Percentiles rank a stretch among this genome's conserved stretches.
Evolutionary conservation across 2,797 vertebrate species (phyloP).

Genomic region (Cetoscarus ocellatus): DNA sequence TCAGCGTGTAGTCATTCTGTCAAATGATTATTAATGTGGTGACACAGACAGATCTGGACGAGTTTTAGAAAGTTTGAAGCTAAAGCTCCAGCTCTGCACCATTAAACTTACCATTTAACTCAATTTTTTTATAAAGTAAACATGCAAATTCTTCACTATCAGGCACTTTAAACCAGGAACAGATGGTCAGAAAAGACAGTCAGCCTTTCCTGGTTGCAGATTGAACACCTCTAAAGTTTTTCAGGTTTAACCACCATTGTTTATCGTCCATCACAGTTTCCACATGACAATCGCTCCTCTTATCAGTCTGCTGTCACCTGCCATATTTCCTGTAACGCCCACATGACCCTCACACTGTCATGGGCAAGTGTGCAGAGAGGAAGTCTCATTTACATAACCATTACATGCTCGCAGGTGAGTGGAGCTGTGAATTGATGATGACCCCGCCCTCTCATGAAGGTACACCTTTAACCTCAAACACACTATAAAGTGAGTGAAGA

Average conservation of each 20-base stretch:
- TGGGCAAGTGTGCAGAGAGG: slow-evolving; percentile 8
- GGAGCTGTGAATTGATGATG: background rate
- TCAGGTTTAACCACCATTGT: slow-evolving; percentile 4
- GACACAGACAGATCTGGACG: background rate
- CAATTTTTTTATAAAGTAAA: background rate
- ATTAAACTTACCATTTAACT: background rate
- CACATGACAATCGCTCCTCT: slow-evolving; percentile 21
- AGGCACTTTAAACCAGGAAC: background rate
- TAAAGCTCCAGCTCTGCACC: background rate
- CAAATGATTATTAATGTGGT: background rate
- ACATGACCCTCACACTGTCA: background rate
- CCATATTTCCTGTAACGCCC: slow-evolving; percentile 29
- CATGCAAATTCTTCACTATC: background rate
- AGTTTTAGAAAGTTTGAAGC: background rate
- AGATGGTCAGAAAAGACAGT: background rate
- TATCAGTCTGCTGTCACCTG: slow-evolving; percentile 33
- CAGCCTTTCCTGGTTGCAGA: background rate
- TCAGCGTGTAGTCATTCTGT: slow-evolving; percentile 20
- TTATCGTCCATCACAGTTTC: slow-evolving; percentile 1
- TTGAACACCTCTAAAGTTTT: background rate
- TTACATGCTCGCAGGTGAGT: slow-evolving; percentile 12
- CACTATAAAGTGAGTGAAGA: background rate
- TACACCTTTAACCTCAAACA: slow-evolving; percentile 13
- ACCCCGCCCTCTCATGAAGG: background rate
- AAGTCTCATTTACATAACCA: slow-evolving; percentile 15